phyloP scores from a whole-genome alignment of 2,797 vertebrate genomes.

The Pangasius krempfi region DNA sequence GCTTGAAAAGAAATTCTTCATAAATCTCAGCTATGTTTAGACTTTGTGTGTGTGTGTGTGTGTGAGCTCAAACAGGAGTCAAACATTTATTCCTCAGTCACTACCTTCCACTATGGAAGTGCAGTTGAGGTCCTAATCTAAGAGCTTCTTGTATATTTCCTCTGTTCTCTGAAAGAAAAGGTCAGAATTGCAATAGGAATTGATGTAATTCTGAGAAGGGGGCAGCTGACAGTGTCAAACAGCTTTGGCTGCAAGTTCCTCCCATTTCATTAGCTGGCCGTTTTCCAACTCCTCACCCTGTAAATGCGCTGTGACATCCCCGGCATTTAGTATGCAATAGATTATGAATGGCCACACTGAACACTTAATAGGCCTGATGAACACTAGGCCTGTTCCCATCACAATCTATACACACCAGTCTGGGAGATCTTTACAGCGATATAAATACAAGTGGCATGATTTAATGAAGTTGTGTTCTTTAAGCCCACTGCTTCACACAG shows the following conservation, averaged over 20 bases:
- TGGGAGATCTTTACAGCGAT: constrained; percentile 69
- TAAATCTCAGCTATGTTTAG: background rate
- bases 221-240: constrained; percentile 71
- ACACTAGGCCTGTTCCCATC: constrained; percentile 77
- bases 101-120: background rate
- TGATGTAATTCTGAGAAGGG: constrained; percentile 72
- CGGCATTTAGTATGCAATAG: constrained; percentile 80
- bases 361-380: constrained; percentile 80
- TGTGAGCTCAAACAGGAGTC: background rate
- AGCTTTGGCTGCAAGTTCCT: constrained; percentile 60
- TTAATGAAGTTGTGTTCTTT: constrained; percentile 98
- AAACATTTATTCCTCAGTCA: background rate
- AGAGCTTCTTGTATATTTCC: constrained; percentile 57
- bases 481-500: constrained; percentile 56
- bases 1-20: background rate
- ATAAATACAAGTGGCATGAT: constrained; percentile 86
- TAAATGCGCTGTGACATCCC: constrained; percentile 71
- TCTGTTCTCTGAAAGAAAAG: constrained; percentile 70
- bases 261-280: constrained; percentile 67
- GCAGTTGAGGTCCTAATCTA: constrained; percentile 7
- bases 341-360: constrained; percentile 69
- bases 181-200: constrained; percentile 76
- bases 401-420: constrained; percentile 72
- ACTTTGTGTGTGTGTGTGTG: background rate
- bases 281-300: constrained; percentile 59